Conservation (phyloP, 2,888 invertebrate genomes). For the Oxyscelio sp. region DNA sequence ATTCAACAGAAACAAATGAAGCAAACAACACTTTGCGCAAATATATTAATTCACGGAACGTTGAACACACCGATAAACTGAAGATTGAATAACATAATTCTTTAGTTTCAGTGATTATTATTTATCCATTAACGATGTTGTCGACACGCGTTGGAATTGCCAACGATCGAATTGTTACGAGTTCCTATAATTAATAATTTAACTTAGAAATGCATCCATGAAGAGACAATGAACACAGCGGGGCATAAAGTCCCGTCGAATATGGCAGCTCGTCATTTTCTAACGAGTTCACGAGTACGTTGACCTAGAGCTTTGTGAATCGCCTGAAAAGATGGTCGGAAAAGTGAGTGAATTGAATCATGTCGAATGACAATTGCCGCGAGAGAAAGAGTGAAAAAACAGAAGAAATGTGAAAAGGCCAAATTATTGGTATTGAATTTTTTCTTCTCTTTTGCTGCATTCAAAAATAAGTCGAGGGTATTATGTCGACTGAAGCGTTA, state of each 20-base stretch:
- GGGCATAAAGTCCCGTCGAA: constrained; percentile 42
- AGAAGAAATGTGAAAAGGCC: constrained; percentile 2
- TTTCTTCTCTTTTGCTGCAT: too few species aligned
- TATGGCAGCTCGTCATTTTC: constrained; percentile 36
- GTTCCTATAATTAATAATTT: constrained; percentile 11
- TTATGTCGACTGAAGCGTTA: too few species aligned
- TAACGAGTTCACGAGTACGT: constrained; percentile 51
- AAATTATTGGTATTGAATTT: constrained; percentile 23
- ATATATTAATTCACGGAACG: constrained; percentile 1
- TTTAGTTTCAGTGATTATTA: neutral
- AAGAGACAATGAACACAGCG: constrained; percentile 26
- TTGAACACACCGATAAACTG: neutral
- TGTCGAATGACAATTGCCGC: constrained; percentile 27
- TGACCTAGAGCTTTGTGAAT: constrained; percentile 46
- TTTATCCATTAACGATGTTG: too few species aligned
- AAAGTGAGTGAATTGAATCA: constrained; percentile 47
- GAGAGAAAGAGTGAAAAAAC: constrained; percentile 22
- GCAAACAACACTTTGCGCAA: neutral
- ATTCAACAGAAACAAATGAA: neutral
- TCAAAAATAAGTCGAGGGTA: too few species aligned
- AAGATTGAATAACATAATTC: neutral
- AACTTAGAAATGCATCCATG: neutral
- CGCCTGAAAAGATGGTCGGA: constrained; percentile 43
- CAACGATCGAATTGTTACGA: constrained; percentile 15
- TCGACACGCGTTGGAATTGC: neutral